Evolutionary conservation across 2,888 invertebrate species (phyloP).

Genomic region (Euphydryas editha): DNA sequence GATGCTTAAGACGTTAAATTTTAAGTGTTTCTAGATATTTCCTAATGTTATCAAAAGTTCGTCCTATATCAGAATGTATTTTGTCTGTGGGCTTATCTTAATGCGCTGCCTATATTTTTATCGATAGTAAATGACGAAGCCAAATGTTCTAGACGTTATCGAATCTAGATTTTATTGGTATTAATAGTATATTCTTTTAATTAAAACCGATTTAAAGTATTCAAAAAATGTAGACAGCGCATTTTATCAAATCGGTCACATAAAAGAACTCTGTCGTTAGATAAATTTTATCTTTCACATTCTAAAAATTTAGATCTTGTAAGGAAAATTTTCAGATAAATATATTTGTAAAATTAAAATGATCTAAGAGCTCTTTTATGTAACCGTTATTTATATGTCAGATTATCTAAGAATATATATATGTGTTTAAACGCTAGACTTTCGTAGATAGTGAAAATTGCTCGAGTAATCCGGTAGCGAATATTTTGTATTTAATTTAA

Average conservation of each 20-base stretch:
- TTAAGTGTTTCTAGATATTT: slow-evolving; percentile 61
- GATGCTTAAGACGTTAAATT: slow-evolving; percentile 61
- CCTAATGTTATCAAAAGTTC: slow-evolving; percentile 62
- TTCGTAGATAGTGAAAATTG: slow-evolving; percentile 68
- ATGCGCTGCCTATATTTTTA: slow-evolving; percentile 45
- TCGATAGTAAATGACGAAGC: slow-evolving; percentile 17
- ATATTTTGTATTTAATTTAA: slow-evolving; percentile 62
- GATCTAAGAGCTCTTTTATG: slow-evolving; percentile 28
- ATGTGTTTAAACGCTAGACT: slow-evolving; percentile 68
- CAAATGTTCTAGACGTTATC: slow-evolving; percentile 31
- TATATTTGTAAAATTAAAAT: slow-evolving; percentile 16
- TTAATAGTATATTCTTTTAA: slow-evolving; percentile 23
- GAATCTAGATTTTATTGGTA: slow-evolving; percentile 24
- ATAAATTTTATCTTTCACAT: slow-evolving; percentile 12
- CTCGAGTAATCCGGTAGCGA: slow-evolving; percentile 62
- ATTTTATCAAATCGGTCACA: slow-evolving; percentile 16
- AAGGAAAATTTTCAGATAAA: slow-evolving; percentile 1
- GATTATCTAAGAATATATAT: slow-evolving; percentile 54
- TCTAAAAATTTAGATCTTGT: slow-evolving; percentile 1
- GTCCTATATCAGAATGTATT: slow-evolving; percentile 54
- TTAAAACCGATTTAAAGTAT: slow-evolving; percentile 9
- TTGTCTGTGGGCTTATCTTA: slow-evolving; percentile 40
- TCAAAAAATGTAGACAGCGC: slow-evolving; percentile 27
- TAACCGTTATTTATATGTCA: slow-evolving; percentile 14
- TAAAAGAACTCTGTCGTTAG: slow-evolving; percentile 24